Evolutionary conservation across 2,797 vertebrate species (phyloP).

Genomic region (Tiaroga cobitis): DNA sequence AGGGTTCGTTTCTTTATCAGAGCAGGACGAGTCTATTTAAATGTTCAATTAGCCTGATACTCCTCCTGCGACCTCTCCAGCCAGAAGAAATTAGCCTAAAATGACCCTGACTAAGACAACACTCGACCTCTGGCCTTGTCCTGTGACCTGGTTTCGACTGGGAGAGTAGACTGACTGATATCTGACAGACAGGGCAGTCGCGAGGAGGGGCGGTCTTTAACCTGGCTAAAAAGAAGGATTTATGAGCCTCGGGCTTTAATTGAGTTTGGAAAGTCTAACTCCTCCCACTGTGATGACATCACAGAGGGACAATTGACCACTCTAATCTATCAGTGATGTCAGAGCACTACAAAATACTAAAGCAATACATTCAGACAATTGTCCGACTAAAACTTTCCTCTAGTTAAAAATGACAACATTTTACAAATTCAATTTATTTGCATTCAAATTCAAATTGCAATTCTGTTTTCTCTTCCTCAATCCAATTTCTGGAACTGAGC

Average conservation of each 20-base stretch:
- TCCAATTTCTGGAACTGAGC: neutral
- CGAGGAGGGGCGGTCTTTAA: constrained; percentile 75
- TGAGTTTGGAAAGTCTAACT: constrained; percentile 73
- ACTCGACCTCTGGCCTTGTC: constrained; percentile 83
- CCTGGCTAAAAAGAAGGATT: constrained; percentile 79
- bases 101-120: constrained; percentile 83
- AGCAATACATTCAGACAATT: neutral
- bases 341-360: no score
- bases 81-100: constrained; percentile 74
- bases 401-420: neutral
- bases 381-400: neutral
- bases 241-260: constrained; percentile 86
- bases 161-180: constrained; percentile 81
- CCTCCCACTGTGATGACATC: constrained; percentile 48
- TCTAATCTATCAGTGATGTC: constrained; percentile 12
- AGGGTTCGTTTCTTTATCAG: constrained; percentile 30
- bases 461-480: neutral
- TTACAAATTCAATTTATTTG: neutral
- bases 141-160: constrained; percentile 83
- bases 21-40: constrained; percentile 60
- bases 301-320: neutral
- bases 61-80: constrained; percentile 55
- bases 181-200: constrained; percentile 71
- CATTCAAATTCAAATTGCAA: neutral
- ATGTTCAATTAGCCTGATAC: constrained; percentile 70